These are phyloP conservation scores for Rhorus exstirpatorius DNA, from an alignment of 2,888 invertebrate genomes.

Conservation along the genomic window DNA sequence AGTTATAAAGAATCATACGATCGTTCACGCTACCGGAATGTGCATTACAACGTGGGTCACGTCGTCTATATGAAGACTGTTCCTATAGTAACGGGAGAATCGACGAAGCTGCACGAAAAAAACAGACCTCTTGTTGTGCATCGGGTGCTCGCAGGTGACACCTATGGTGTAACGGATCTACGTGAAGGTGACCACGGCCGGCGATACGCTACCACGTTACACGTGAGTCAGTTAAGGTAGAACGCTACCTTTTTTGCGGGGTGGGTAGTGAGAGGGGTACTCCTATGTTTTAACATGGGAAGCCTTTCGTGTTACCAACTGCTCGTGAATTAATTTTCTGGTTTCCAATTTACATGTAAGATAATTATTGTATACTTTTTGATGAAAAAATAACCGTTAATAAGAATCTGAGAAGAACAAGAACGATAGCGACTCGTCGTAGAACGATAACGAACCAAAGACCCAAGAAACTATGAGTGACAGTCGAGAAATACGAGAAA, in stretches of 20 bases:
- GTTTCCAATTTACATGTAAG: too few relatives aligned
- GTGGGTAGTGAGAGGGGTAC: neutral
- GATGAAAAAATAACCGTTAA: too few relatives aligned
- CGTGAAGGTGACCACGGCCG: neutral
- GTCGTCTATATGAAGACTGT: slow-evolving; percentile 44
- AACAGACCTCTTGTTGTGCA: neutral
- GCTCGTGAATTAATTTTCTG: too few relatives aligned
- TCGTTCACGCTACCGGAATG: neutral
- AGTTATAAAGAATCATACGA: slow-evolving; percentile 44
- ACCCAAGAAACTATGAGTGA: too few relatives aligned
- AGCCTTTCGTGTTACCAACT: too few relatives aligned
- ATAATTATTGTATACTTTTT: too few relatives aligned
- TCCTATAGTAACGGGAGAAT: slow-evolving; percentile 36
- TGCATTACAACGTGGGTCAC: slow-evolving; percentile 2
- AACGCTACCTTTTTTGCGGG: too few relatives aligned
- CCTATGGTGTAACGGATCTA: neutral
- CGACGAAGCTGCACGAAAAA: slow-evolving; percentile 33
- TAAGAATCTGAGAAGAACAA: too few relatives aligned
- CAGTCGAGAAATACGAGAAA: too few relatives aligned
- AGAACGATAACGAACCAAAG: too few relatives aligned
- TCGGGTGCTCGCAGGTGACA: neutral
- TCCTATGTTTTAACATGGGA: too few relatives aligned
- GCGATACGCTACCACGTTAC: neutral
- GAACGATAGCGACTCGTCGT: too few relatives aligned
- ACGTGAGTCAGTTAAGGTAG: slow-evolving; percentile 16